These are phyloP conservation scores for Aporophyla lueneburgensis DNA, from an alignment of 2,888 invertebrate genomes.

Conservation along the genomic window DNA sequence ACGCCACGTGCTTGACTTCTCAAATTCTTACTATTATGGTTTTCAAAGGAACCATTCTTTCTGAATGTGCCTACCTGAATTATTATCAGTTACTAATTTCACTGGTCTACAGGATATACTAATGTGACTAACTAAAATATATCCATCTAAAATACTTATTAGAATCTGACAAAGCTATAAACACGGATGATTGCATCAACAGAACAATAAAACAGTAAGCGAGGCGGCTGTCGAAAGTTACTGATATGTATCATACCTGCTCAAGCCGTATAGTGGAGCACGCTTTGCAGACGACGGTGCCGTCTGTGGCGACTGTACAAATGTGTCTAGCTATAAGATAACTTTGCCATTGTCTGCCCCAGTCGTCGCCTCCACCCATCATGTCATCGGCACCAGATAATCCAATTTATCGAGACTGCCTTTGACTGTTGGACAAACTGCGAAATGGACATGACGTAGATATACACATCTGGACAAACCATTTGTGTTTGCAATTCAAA, in stretches of 20 bases:
- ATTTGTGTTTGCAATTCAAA: slow-evolving; percentile 51
- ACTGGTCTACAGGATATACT: neutral
- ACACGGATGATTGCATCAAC: neutral
- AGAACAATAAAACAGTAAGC: neutral
- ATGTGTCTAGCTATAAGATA: slow-evolving; percentile 37
- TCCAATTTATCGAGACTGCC: slow-evolving; percentile 63
- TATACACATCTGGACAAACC: slow-evolving; percentile 36
- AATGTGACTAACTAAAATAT: neutral
- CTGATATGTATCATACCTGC: slow-evolving; percentile 10
- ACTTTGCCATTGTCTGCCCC: slow-evolving; percentile 53
- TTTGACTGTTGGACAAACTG: slow-evolving; percentile 47
- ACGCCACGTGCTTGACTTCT: slow-evolving; percentile 1
- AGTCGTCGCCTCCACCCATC: slow-evolving; percentile 64
- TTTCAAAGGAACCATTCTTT: neutral
- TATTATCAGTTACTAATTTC: neutral
- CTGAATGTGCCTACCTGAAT: too few relatives aligned
- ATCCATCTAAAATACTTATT: neutral
- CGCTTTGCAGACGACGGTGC: slow-evolving; percentile 4
- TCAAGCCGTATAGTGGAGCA: slow-evolving; percentile 15
- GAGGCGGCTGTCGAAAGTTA: neutral
- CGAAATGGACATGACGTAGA: slow-evolving; percentile 16
- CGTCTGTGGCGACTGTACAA: slow-evolving; percentile 22
- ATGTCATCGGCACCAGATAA: slow-evolving; percentile 71
- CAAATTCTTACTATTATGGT: neutral
- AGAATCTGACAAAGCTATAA: neutral